Conservation (phyloP, 2,113 vertebrate genomes). For the Monopterus albus region DNA sequence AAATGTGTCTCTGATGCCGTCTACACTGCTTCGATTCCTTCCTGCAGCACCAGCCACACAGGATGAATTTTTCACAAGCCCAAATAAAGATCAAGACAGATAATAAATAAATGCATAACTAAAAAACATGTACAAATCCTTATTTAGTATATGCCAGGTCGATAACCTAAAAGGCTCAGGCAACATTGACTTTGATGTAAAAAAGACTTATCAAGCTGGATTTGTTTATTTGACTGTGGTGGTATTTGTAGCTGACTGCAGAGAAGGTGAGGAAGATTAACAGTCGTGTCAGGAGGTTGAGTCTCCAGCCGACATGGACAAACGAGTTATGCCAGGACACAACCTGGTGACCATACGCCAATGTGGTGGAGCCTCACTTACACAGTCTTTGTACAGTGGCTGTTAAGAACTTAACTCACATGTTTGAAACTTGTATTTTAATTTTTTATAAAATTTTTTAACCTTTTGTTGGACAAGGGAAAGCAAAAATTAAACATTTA, state of each 20-base stretch:
- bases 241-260: neutral
- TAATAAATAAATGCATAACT: slow-evolving; percentile 39
- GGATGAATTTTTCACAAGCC: slow-evolving; percentile 64
- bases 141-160: slow-evolving; percentile 11
- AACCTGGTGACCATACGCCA: slow-evolving; percentile 7
- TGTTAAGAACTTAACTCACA: slow-evolving; percentile 5
- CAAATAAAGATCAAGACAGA: slow-evolving; percentile 42
- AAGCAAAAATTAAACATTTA: neutral
- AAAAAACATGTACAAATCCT: slow-evolving; percentile 20
- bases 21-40: slow-evolving; percentile 20
- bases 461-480: neutral
- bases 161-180: slow-evolving; percentile 9
- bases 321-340: slow-evolving; percentile 28
- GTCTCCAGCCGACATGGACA: slow-evolving; percentile 3
- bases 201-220: neutral
- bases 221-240: slow-evolving; percentile 12
- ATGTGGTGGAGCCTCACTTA: neutral
- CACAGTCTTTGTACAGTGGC: neutral
- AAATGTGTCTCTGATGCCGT: slow-evolving; percentile 39
- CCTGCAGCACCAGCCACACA: slow-evolving; percentile 28
- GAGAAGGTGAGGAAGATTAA: slow-evolving; percentile 53
- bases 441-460: neutral
- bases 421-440: neutral
- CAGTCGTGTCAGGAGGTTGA: slow-evolving; percentile 24
- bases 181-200: slow-evolving; percentile 21